Conservation (phyloP, 2,113 vertebrate genomes). For the Colaptes auratus region DNA sequence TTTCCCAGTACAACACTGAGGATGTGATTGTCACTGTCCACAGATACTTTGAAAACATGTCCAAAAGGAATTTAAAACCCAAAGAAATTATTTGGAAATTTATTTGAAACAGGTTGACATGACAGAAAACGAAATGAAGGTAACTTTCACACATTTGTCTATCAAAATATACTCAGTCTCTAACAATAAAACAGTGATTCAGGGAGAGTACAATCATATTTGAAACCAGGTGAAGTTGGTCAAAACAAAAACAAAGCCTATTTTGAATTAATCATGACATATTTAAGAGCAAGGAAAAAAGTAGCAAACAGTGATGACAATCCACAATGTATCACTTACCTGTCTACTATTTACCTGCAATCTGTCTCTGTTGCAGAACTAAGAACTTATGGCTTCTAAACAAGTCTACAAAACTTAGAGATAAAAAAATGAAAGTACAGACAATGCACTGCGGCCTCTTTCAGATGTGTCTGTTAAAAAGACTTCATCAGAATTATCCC, state of each 20-base stretch:
- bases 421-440: not conserved
- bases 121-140: accelerated
- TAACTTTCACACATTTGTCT: not conserved
- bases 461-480: not conserved
- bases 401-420: not conserved
- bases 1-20: not conserved
- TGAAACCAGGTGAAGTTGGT: not conserved
- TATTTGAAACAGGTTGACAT: not conserved
- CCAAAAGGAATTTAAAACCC: not conserved
- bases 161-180: not conserved
- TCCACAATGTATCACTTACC: not conserved
- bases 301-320: not conserved
- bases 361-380: not conserved
- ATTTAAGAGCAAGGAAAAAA: not conserved
- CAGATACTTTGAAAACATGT: not conserved
- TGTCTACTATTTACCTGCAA: not conserved
- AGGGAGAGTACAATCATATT: not conserved
- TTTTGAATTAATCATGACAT: not conserved
- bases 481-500: not conserved
- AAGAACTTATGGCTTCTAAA: not conserved
- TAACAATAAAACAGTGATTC: not conserved
- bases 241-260: not conserved
- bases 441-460: not conserved
- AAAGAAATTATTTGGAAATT: not conserved
- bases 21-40: not conserved